Conservation (phyloP, 2,797 vertebrate species). For the Myioborus miniatus region DNA sequence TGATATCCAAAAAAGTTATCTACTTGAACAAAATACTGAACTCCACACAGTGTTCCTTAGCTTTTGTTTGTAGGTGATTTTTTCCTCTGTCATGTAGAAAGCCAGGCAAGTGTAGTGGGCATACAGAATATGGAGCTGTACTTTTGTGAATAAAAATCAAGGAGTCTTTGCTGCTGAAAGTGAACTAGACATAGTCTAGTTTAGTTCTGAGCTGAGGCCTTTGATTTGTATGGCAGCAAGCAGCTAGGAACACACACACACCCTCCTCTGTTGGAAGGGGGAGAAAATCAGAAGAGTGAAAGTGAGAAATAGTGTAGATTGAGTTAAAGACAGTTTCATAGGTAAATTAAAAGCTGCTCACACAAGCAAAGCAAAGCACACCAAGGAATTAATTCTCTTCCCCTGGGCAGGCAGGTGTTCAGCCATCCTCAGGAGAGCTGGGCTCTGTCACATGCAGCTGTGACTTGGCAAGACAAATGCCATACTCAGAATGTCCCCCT, state of each 20-base stretch:
- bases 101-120: not conserved
- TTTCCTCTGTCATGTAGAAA: not conserved
- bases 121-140: not conserved
- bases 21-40: not conserved
- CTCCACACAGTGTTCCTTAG: not conserved
- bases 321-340: not conserved
- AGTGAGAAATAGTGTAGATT: not conserved
- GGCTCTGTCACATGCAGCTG: not conserved
- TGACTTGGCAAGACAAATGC: not conserved
- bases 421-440: not conserved
- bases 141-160: not conserved
- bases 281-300: not conserved
- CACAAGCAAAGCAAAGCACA: not conserved
- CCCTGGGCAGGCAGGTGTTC: not conserved
- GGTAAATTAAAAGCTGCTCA: not conserved
- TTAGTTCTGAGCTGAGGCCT: not conserved
- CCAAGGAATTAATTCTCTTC: not conserved
- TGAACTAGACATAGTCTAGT: not conserved
- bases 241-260: not conserved
- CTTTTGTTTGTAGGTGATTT: not conserved
- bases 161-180: not conserved
- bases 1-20: not conserved
- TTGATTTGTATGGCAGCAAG: not conserved
- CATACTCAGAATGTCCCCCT: not conserved
- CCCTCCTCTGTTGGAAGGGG: not conserved